Evolutionary conservation across 2,888 invertebrate species (phyloP), one percentile per base, ranked within the genome.

Genomic region (Cosmopolites sordidus): DNA sequence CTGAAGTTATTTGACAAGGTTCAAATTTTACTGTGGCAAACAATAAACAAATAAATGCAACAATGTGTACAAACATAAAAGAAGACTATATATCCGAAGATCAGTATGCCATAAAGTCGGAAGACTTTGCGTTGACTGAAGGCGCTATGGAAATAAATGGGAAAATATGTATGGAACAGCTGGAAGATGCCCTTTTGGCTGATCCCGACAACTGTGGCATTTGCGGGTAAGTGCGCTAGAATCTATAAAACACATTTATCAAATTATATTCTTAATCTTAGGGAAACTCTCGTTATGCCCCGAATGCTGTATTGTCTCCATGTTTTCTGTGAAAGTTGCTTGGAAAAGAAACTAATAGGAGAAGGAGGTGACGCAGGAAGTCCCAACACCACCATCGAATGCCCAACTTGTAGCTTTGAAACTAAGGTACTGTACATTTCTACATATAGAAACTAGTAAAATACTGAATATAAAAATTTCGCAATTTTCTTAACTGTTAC

Each of bases 261-360:
- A 9, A n/a, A 15, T 41, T 16, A 41, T 15, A 12, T 16, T 1
- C 43, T 16, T 39, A n/a, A 58, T 61, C 15, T 68, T 71, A 58
- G 59, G 15, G 57, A 57, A 33, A 43, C 87, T 66, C 78, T 89
- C 68, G 83, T 83, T 73, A 83, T 85, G 71, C 95, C 96, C 55
- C 84, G 92, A 63, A 86, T 96, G 60, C 81, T 97, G 69, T 86
- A 89, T 66, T 97, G 96, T 76, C 84, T 97, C 72, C 96, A 97
- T 78, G 92, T 92, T 46, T 95, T 93, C 78, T 97, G 96, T 77
- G 91, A 93, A 77, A 82, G 83, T 62, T 97, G 96, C 76, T 80
- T 97, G 68, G 86, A 88, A 70, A 89, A 89, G 72, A 79, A 87
- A 68, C 78, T 89, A 68, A 81, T 83, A 59, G 83, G 83, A 66